These are phyloP conservation scores for Coleophora flavipennella DNA, from an alignment of 2,888 invertebrate genomes.

Conservation along the genomic window DNA sequence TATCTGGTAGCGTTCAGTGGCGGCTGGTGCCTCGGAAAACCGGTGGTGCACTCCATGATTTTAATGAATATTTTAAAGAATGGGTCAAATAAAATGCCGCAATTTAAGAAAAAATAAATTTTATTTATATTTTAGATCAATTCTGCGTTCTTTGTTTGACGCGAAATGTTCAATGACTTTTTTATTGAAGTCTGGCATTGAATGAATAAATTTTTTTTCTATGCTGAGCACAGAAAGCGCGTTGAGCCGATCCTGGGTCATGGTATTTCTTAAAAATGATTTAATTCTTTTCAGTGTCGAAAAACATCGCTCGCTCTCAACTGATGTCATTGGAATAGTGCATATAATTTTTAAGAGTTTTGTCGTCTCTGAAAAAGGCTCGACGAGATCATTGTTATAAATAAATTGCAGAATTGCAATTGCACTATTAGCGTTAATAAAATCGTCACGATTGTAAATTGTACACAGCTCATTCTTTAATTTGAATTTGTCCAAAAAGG, in stretches of 20 bases:
- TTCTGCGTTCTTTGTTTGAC: background rate
- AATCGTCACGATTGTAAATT: constrained; percentile 1
- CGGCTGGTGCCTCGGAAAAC: no score
- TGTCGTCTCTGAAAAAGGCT: constrained; percentile 3
- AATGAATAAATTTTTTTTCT: constrained; percentile 5
- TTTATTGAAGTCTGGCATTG: background rate
- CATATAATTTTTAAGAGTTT: constrained; percentile 6
- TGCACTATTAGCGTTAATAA: constrained; percentile 1
- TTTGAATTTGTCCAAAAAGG: no score
- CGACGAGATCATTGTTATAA: constrained; percentile 3
- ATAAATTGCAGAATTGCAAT: constrained; percentile 1
- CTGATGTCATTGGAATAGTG: constrained; percentile 14
- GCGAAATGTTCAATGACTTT: no score
- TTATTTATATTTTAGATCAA: background rate
- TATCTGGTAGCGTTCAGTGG: no score
- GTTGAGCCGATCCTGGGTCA: constrained; percentile 14
- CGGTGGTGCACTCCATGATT: no score
- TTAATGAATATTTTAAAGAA: no score
- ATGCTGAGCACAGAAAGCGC: constrained; percentile 11
- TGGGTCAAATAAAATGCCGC: no score
- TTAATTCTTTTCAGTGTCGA: constrained; percentile 15
- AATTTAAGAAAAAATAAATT: no score
- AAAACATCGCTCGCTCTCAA: no score
- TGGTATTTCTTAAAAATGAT: constrained; percentile 16
- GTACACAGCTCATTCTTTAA: constrained; percentile 1